phyloP scores from a whole-genome alignment of 2,797 vertebrate species.

The Ambastaia sidthimunki region DNA sequence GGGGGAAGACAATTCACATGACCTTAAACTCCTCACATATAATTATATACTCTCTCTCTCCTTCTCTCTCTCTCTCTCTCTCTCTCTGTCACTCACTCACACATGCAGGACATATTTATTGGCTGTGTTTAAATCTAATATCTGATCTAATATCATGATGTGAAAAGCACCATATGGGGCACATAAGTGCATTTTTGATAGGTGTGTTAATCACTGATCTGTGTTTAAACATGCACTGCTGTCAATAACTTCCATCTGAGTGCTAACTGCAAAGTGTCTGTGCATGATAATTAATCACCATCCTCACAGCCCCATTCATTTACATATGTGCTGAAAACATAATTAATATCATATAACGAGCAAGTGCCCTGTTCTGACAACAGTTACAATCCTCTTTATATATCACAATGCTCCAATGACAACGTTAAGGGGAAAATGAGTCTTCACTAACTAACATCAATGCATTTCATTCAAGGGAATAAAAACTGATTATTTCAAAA shows the following conservation, averaged over 20 bases:
- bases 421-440: no score
- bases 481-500: no score
- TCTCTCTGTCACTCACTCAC: background rate
- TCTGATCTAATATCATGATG: slow-evolving; percentile 7
- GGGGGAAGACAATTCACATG: background rate
- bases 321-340: background rate
- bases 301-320: slow-evolving; percentile 7
- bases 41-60: background rate
- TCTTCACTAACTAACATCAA: no score
- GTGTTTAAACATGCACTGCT: slow-evolving; percentile 1
- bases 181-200: slow-evolving; percentile 3
- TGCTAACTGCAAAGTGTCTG: background rate
- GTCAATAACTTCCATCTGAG: slow-evolving; percentile 21
- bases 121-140: slow-evolving; percentile 10
- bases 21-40: slow-evolving; percentile 32
- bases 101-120: slow-evolving; percentile 7
- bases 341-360: background rate
- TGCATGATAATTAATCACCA: slow-evolving; percentile 3
- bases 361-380: background rate
- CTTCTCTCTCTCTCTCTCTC: background rate
- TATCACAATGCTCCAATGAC: background rate
- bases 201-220: slow-evolving; percentile 14
- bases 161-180: slow-evolving; percentile 14
- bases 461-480: no score
- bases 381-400: background rate